Base-by-base conservation (phyloP, 1,140 invertebrate species). In the Alviniconcha marisindica region DNA sequence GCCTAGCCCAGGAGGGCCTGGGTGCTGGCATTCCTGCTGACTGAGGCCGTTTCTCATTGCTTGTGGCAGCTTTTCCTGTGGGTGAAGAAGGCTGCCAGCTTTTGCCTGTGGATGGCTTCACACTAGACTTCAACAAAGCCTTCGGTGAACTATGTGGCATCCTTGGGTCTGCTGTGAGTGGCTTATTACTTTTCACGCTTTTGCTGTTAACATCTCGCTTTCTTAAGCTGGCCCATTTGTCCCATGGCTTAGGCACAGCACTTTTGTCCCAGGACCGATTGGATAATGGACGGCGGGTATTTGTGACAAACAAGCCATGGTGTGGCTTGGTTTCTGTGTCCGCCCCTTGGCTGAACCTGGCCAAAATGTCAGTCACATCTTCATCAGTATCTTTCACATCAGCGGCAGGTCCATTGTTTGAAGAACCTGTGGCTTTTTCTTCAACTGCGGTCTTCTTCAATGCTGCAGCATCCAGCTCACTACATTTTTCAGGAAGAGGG, bases 171-270 rank as follows among this genome's bases (percentile, higher is more conserved):
- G 28, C 31, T 66, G 28, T 33, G 31, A n/a, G n/a, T n/a, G n/a
- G n/a, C n/a, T n/a, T n/a, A n/a, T n/a, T n/a, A n/a, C n/a, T 48
- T 48, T 48, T 48, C 44, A 10, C 44, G 5, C 7, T 10, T 18
- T 48, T 5, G 44, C 44, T 18, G 44, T 48, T 48, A 48, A 18
- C 44, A n/a, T n/a, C 44, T 48, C 7, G 44, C 44, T 18, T 48
- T 48, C 44, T 48, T 15, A 40, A 71, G 15, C 40, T 18, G 2
- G 7, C 5, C 69, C 69, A 71, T 21, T 42, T 71, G 36, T 71
- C 69, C 69, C 69, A 71, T 14, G 69, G 69, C 24, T 21, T 71
- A 36, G 69, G 69, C 1, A 71, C 69, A 40, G 69, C 69, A 40
- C 36, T 71, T 24, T 40, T 71, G 69, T 71, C 69, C 69, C 69